Evolutionary conservation across 2,797 vertebrate genomes (phyloP), one percentile per base, ranked within the genome.

Genomic region (Melanotaenia trifasciata): DNA sequence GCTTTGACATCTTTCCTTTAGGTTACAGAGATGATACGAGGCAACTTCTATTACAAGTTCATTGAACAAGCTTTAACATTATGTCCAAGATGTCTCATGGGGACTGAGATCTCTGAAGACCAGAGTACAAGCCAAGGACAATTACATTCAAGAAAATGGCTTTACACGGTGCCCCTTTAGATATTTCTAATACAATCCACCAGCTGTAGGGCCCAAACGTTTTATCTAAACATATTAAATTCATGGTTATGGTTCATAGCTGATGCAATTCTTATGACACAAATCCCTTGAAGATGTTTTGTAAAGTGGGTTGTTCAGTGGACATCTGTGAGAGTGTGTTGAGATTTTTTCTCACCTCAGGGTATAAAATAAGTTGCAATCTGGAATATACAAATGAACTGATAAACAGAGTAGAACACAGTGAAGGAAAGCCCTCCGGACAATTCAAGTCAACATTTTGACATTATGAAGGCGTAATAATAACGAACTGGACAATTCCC

Each of bases 171-270:
- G 47, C 24, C 83, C 71, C 81, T 38, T 36, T 62, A 86, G 83
- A 85, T 78, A 82, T 72, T 80, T 75, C 67, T 71, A 74, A 81
- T 38, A 60, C 74, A 81, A 67, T 75, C 54, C 75, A 51, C 56
- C 28, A 54, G 54, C 83, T 83, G 66, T 75, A 75, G 74, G 69
- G 64, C 80, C 74, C 50, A 61, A 83, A 84, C 73, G 79, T 81
- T 86, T 87, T 74, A 90, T 88, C 80, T 64, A 68, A 86, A 83
- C 81, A 87, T 76, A 81, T 87, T 89, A 86, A 70, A 81, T 87
- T 80, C 57, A 62, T 59, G 36, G 68, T 74, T 77, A 68, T 35
- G 60, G 58, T 79, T 80, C 66, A 36, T 35, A 51, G 73, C 74
- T 75, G 66, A 87, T 85, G 80, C 67, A 76, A 84, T 87, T 83